Evolutionary conservation across 2,888 invertebrate genomes (phyloP).

Genomic region (Icerya purchasi): DNA sequence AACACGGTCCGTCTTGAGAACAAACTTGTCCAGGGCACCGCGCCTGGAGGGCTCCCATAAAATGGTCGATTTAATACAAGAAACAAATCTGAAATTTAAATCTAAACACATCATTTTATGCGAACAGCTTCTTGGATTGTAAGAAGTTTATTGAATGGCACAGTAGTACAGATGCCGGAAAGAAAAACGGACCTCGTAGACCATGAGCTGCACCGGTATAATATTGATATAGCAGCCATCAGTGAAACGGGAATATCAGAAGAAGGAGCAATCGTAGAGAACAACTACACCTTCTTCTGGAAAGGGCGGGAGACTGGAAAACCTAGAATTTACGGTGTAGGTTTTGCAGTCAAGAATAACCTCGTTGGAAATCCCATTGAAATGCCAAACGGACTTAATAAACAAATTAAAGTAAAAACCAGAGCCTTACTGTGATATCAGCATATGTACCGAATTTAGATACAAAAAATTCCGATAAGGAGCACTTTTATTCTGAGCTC

Average conservation of each 20-base stretch:
- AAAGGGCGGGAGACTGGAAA: not conserved
- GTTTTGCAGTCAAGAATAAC: not conserved
- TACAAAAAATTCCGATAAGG: too few relatives aligned
- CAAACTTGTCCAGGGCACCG: not conserved
- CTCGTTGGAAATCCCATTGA: not conserved
- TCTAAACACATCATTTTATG: not conserved
- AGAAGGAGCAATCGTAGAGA: too few relatives aligned
- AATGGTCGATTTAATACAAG: not conserved
- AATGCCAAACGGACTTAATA: too few relatives aligned
- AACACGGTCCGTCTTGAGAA: not conserved
- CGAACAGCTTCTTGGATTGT: not conserved
- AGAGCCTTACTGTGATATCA: too few relatives aligned
- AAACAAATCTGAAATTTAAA: not conserved
- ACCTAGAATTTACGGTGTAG: not conserved
- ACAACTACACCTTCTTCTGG: not conserved
- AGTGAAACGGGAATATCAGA: not conserved
- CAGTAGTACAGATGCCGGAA: not conserved
- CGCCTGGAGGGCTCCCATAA: not conserved
- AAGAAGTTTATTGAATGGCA: not conserved
- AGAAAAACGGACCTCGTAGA: not conserved
- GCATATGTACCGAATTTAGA: too few relatives aligned
- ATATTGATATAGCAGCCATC: not conserved
- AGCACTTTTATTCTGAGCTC: too few relatives aligned
- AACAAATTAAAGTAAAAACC: too few relatives aligned
- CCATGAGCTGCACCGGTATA: too few relatives aligned